Conservation (phyloP, 2,113 vertebrate genomes). For the Balaeniceps rex region DNA sequence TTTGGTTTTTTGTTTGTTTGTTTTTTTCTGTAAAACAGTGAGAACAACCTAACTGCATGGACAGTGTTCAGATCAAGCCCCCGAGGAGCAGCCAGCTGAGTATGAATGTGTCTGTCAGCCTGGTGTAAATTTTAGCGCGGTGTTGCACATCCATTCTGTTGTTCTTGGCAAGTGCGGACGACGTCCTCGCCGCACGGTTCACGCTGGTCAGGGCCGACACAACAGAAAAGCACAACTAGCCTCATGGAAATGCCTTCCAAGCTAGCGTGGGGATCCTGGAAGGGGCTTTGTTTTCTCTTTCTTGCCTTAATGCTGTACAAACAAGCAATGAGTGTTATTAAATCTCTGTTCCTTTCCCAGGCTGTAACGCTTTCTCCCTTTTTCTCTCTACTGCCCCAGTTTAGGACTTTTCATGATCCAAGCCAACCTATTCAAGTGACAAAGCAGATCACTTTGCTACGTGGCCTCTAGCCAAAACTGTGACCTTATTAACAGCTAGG, state of each 20-base stretch:
- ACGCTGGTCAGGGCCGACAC: not conserved
- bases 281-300: not conserved
- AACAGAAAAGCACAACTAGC: not conserved
- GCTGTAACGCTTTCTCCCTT: not conserved
- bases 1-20: not conserved
- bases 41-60: not conserved
- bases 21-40: not conserved
- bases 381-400: not conserved
- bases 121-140: not conserved
- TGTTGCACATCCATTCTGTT: not conserved
- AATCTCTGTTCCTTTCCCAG: not conserved
- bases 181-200: fast-evolving
- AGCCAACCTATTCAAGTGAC: conserved; percentile 2
- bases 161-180: not conserved
- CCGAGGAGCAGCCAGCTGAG: not conserved
- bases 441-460: not conserved
- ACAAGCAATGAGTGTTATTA: not conserved
- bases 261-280: not conserved
- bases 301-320: not conserved
- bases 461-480: not conserved
- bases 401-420: not conserved
- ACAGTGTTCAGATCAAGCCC: not conserved
- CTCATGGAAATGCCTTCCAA: not conserved
- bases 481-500: not conserved
- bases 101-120: not conserved